Percentiles rank a stretch among this genome's conserved stretches.
These are phyloP conservation scores for Monoplex corrugatus DNA, from an alignment of 2,888 invertebrate species.

Conservation along the genomic window DNA sequence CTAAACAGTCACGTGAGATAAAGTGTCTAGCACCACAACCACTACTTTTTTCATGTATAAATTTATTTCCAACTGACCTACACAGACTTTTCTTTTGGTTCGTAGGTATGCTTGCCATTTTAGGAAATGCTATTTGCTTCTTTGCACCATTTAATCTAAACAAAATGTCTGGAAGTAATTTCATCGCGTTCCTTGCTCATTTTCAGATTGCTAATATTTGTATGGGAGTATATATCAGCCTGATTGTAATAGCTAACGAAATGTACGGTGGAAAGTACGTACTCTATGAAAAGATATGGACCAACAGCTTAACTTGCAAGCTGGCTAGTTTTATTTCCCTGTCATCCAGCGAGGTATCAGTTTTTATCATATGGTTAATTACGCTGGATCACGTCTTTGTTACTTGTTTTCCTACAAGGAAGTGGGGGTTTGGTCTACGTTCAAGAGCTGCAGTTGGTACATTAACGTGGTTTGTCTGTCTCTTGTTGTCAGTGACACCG, in stretches of 20 bases:
- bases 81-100: background rate
- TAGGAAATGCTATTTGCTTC: background rate
- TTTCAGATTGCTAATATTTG: background rate
- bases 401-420: background rate
- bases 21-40: background rate
- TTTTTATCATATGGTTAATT: background rate
- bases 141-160: background rate
- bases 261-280: background rate
- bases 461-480: background rate
- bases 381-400: background rate
- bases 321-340: background rate
- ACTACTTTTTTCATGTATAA: background rate
- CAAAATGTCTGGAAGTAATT: background rate
- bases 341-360: background rate
- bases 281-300: background rate
- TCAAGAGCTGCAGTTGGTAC: background rate
- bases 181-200: background rate
- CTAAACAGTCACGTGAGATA: background rate
- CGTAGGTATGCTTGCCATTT: background rate
- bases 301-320: background rate
- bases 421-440: background rate
- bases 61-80: background rate
- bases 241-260: background rate
- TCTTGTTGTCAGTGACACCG: background rate
- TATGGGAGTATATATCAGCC: background rate